These are phyloP conservation scores for Trogon melanurus DNA, from an alignment of 2,113 vertebrate species.

Conservation along the genomic window DNA sequence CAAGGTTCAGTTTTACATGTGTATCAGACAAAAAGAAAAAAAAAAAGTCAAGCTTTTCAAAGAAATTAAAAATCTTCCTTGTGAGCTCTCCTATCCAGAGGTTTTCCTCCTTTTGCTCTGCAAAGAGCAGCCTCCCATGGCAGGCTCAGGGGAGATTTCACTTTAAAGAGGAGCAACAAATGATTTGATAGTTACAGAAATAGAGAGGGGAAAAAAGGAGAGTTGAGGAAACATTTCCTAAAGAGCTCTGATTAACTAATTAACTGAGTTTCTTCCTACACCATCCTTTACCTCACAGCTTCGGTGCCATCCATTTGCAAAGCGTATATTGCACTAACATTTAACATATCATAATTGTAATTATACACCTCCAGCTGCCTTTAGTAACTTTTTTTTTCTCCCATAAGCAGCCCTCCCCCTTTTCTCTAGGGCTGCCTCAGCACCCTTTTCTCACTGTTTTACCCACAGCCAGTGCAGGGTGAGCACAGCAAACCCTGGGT, in stretches of 20 bases:
- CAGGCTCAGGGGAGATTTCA: neutral
- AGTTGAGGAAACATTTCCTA: conserved; percentile 49
- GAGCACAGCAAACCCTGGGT: neutral
- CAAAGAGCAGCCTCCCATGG: neutral
- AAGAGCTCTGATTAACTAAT: conserved; percentile 58
- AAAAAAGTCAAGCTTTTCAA: neutral
- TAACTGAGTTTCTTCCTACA: conserved; percentile 38
- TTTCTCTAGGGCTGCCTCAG: neutral
- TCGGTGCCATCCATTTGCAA: neutral
- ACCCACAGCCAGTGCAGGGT: neutral
- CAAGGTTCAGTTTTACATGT: neutral
- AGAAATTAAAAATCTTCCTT: neutral
- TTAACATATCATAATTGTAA: neutral
- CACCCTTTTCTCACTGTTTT: rapidly evolving
- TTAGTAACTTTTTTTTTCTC: neutral
- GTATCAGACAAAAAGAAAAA: neutral
- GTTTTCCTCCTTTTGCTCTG: neutral
- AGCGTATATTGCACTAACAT: neutral
- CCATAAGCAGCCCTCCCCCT: neutral
- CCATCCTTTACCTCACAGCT: neutral
- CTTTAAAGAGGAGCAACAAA: conserved; percentile 30
- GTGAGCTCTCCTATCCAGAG: neutral
- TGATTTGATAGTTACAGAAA: conserved; percentile 11
- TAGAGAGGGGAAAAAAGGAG: neutral
- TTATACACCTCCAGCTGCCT: neutral